Percentiles rank a stretch among this genome's conserved stretches.
These are phyloP conservation scores for Platycheirus rosarum DNA, from an alignment of 2,888 invertebrate genomes.

Conservation along the genomic window DNA sequence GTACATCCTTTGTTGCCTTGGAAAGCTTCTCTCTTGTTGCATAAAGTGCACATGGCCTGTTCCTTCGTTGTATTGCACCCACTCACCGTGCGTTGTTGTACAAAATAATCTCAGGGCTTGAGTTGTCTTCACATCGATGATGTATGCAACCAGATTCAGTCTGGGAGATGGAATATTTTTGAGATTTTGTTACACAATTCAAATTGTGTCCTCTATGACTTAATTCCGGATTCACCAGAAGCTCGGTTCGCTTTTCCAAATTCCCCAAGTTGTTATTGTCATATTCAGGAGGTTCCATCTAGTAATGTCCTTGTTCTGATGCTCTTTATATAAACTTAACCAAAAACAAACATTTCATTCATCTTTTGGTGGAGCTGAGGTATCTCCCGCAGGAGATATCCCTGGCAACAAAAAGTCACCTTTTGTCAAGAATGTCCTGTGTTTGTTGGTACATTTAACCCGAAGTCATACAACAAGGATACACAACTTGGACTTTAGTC, in stretches of 20 bases:
- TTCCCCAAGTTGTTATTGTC: not conserved
- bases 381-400: conserved; percentile 25
- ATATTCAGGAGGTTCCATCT: conserved; percentile 14
- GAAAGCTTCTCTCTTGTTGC: conserved; percentile 5
- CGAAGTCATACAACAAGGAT: conserved; percentile 43
- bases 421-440: conserved; percentile 5
- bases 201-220: conserved; percentile 11
- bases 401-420: conserved; percentile 17
- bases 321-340: conserved; percentile 33
- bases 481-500: conserved; percentile 36
- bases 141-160: conserved; percentile 26
- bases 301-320: conserved; percentile 3
- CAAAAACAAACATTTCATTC: conserved; percentile 50
- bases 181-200: conserved; percentile 28
- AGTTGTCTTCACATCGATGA: conserved; percentile 4
- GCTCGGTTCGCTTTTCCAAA: not conserved
- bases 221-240: conserved; percentile 41
- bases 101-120: conserved; percentile 4
- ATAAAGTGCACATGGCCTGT: no score
- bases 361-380: conserved; percentile 25
- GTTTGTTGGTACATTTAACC: conserved; percentile 1
- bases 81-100: not conserved
- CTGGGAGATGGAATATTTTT: conserved; percentile 11
- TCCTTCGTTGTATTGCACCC: not conserved
- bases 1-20: conserved; percentile 2